Evolutionary conservation across 2,113 vertebrate genomes (phyloP).

Genomic region (Marcusenius ussheri): DNA sequence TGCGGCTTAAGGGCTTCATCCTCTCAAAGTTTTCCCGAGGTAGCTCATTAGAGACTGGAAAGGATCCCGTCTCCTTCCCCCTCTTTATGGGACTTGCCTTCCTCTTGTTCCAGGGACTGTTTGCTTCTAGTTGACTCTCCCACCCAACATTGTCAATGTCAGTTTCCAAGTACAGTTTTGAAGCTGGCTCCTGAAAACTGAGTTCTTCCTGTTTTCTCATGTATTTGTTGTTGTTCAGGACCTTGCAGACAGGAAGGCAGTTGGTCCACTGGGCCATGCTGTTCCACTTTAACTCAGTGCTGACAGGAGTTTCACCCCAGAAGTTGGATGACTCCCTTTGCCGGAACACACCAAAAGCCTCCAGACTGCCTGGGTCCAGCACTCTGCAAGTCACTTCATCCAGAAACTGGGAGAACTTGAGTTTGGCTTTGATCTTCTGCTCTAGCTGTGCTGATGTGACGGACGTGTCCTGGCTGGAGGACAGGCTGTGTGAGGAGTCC

Average conservation of each 20-base stretch:
- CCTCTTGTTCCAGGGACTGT: conserved; percentile 36
- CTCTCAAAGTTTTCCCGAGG: not conserved
- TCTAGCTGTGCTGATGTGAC: conserved; percentile 46
- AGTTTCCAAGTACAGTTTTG: conserved; percentile 58
- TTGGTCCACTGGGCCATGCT: conserved; percentile 46
- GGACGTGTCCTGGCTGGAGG: conserved; percentile 44
- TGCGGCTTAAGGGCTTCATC: conserved; percentile 24
- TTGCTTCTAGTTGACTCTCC: conserved; percentile 49
- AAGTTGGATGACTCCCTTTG: conserved; percentile 34
- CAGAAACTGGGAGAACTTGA: conserved; percentile 83
- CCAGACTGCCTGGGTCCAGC: conserved; percentile 61
- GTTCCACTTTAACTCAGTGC: conserved; percentile 38
- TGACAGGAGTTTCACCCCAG: conserved; percentile 9
- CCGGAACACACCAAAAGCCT: conserved; percentile 48
- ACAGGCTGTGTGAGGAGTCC: conserved; percentile 41
- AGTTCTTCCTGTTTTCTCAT: conserved; percentile 37
- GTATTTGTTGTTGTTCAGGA: conserved; percentile 46
- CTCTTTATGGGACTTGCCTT: conserved; percentile 32
- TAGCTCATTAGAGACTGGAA: not conserved
- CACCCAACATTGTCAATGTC: conserved; percentile 64
- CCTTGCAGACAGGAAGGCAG: conserved; percentile 46
- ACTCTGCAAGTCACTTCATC: conserved; percentile 79
- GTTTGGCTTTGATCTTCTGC: conserved; percentile 61
- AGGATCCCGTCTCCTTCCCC: conserved; percentile 23
- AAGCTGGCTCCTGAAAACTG: conserved; percentile 36